Base-by-base conservation (phyloP, 2,888 invertebrate genomes). In the Leucoma salicis region DNA sequence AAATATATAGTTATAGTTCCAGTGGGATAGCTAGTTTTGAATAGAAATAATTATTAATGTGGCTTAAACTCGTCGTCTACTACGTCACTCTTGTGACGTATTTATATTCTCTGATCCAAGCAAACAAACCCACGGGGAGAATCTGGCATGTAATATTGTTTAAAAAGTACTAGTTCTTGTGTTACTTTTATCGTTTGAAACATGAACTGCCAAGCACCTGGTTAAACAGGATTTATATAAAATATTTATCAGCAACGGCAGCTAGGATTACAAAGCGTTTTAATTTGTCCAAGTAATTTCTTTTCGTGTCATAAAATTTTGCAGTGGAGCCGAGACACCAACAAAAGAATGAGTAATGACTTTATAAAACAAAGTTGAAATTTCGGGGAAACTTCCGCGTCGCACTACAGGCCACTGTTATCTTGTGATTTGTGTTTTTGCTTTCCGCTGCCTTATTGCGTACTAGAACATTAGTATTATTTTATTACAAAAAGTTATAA, bases 311-410 rank as follows among this genome's bases (percentile, higher is more conserved):
- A 81, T 78, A 78, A 80, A 84, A 84, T 81, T 78, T 78, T 75
- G 75, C 82, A 78, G 74, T 78, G 71, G 62, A 66, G 73, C 72
- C 69, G 68, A 64, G 75, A 70, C 72, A 73, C 76, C 68, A 82
- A 86, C 88, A 87, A 87, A 85, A 85, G 85, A 80, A 85, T 88
- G 87, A 87, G 63, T 85, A 86, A 87, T 86, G 78, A 79, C 78
- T 80, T 83, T 76, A 65, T 68, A 67, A 80, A 84, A 85, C 88
- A 84, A 87, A 87, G 86, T 87, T 85, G 70, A 66, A 71, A 78
- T 79, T 82, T 82, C 74, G 68, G 72, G 59, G 7, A 72, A 74
- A 81, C 77, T 75, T 82, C 76, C 71, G 69, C 57, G 63, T 54
- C 67, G 74, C 70, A 78, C 76, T 80, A 78, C 73, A 78, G 74